These are phyloP conservation scores for Nyctibius grandis DNA, from an alignment of 2,797 vertebrate genomes.

Conservation along the genomic window DNA sequence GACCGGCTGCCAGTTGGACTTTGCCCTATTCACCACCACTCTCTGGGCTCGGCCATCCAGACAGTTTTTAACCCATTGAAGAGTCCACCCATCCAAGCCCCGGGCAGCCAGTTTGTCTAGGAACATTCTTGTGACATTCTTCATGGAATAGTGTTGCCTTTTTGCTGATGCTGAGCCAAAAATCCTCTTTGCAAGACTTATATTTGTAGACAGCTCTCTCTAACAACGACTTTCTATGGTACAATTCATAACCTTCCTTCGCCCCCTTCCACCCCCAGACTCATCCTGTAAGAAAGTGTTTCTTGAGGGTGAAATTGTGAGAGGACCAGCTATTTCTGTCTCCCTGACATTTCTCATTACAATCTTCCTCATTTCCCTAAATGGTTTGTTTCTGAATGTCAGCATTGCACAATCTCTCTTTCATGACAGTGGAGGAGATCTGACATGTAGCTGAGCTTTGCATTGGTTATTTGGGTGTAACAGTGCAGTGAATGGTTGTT, in stretches of 20 bases:
- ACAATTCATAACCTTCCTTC: background rate
- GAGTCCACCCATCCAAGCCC: too few relatives aligned
- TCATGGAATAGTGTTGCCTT: background rate
- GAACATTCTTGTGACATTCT: background rate
- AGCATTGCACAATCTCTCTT: background rate
- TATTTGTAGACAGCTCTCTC: background rate
- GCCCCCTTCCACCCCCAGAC: background rate
- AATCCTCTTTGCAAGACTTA: background rate
- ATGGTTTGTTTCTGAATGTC: constrained; percentile 1
- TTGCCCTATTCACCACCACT: too few relatives aligned
- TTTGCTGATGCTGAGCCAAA: constrained; percentile 7
- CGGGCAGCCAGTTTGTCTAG: too few relatives aligned
- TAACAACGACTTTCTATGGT: background rate
- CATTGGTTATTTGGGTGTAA: background rate
- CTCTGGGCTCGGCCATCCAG: too few relatives aligned
- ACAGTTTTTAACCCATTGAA: too few relatives aligned
- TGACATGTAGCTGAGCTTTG: constrained; percentile 34
- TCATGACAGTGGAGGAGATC: background rate
- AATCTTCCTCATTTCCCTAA: background rate
- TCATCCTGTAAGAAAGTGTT: background rate
- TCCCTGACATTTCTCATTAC: constrained; percentile 33
- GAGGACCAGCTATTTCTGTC: constrained; percentile 16
- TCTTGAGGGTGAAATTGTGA: background rate
- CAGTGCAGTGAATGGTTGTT: background rate
- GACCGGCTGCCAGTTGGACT: too few relatives aligned